Conservation (phyloP, 2,888 invertebrate genomes). For the Nephrotoma guestfalica region DNA sequence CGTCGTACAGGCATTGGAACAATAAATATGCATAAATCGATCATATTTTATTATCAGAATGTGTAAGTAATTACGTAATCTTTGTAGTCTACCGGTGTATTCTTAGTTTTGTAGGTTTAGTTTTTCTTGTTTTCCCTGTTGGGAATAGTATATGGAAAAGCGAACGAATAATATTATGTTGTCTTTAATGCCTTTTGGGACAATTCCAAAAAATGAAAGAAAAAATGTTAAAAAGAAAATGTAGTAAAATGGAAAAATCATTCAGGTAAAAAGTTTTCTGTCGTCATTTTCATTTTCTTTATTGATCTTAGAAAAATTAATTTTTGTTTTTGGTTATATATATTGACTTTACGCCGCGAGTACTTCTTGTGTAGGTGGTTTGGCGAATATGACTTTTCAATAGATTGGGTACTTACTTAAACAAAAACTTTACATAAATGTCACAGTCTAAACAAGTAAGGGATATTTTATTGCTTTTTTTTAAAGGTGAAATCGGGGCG, state of each 20-base stretch:
- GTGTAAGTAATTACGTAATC: neutral
- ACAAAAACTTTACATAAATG: too few relatives aligned
- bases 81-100: neutral
- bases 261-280: neutral
- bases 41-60: neutral
- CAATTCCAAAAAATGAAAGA: neutral
- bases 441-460: too few relatives aligned
- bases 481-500: too few relatives aligned
- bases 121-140: neutral
- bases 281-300: neutral
- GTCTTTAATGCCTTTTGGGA: neutral
- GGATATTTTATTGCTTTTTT: too few relatives aligned
- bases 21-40: neutral
- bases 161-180: neutral
- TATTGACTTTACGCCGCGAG: neutral
- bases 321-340: neutral
- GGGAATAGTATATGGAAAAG: neutral
- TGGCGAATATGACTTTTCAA: neutral
- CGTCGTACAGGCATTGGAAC: neutral
- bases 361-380: neutral
- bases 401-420: too few relatives aligned
- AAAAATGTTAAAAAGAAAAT: neutral
- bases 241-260: neutral
- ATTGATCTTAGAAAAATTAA: neutral
- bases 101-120: neutral